phyloP scores from a whole-genome alignment of 53 echinoderm and acorn worm genomes.

The Zoroaster sp. region DNA sequence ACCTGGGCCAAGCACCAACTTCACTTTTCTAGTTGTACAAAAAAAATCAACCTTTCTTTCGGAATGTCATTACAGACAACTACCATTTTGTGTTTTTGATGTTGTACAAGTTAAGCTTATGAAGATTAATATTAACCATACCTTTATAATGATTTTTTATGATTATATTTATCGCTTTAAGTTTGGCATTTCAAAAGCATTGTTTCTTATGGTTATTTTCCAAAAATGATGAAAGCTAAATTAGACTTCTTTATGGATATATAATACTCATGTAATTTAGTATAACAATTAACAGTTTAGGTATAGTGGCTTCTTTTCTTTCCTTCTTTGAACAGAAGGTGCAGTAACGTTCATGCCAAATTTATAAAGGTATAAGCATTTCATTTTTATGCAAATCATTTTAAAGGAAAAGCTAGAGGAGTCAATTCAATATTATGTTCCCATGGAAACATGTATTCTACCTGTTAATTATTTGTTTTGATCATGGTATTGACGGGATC shows the following conservation, averaged over 20 bases:
- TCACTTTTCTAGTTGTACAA: not conserved
- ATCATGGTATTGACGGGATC: too few relatives aligned
- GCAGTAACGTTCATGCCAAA: not conserved
- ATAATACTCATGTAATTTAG: not conserved
- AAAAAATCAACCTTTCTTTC: not conserved
- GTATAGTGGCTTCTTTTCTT: not conserved
- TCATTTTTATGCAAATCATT: not conserved
- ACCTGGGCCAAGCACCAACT: not conserved
- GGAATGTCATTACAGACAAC: not conserved
- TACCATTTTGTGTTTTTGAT: not conserved
- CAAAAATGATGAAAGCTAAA: not conserved
- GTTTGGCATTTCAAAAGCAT: not conserved
- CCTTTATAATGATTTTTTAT: not conserved
- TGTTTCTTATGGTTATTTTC: not conserved
- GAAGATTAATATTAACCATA: not conserved
- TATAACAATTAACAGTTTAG: not conserved
- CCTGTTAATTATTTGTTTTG: too few relatives aligned
- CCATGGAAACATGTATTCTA: too few relatives aligned
- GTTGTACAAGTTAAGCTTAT: not conserved
- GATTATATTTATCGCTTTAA: not conserved
- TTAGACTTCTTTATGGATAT: not conserved
- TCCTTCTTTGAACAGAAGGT: not conserved
- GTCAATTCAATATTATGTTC: too few relatives aligned
- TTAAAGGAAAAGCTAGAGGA: not conserved
- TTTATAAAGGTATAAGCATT: not conserved